Conservation (phyloP, 2,113 vertebrate species). For the Dissostichus mawsoni region DNA sequence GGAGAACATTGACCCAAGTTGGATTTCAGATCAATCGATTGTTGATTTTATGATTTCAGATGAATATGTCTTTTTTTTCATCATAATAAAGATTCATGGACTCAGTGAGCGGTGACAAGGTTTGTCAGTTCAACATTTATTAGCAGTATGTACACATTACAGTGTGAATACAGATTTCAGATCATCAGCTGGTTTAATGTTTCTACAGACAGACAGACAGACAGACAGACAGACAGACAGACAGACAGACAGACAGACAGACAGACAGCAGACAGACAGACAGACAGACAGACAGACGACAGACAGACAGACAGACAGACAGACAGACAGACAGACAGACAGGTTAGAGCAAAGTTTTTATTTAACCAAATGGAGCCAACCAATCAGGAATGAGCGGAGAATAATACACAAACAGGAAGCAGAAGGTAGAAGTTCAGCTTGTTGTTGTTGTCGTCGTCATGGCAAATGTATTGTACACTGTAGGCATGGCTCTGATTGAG, state of each 20-base stretch:
- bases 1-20: too few species aligned
- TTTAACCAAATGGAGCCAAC: neutral
- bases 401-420: slow-evolving; percentile 30
- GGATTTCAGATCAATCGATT: too few species aligned
- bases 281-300: neutral
- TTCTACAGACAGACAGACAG: neutral
- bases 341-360: too few species aligned
- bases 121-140: slow-evolving; percentile 69
- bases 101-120: neutral
- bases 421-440: slow-evolving; percentile 36
- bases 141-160: slow-evolving; percentile 38
- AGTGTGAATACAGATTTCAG: slow-evolving; percentile 23
- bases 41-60: neutral
- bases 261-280: neutral
- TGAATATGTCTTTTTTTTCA: neutral
- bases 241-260: too few species aligned
- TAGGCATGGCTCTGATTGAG: slow-evolving; percentile 40
- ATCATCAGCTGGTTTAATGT: neutral
- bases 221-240: neutral
- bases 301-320: slow-evolving; percentile 10
- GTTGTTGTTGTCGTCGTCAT: slow-evolving; percentile 44
- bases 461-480: slow-evolving; percentile 32
- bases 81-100: slow-evolving; percentile 17
- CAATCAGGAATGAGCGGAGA: neutral
- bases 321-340: neutral